Evolutionary conservation across 2,113 vertebrate species (phyloP), one percentile per base, ranked within the genome.

Genomic region (Aldabrachelys gigantea): DNA sequence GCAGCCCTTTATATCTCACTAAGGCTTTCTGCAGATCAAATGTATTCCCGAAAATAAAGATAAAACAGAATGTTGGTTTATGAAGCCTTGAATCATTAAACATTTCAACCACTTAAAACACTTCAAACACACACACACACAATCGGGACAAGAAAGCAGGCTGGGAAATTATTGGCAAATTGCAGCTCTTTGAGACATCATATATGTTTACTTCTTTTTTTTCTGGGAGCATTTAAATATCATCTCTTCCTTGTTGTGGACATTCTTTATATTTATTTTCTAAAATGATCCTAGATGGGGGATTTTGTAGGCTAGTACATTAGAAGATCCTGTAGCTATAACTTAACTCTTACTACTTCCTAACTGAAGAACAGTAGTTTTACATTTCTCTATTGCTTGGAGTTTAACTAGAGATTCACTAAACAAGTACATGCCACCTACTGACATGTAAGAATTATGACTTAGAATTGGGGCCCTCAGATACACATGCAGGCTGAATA

Each of bases 1-100:
- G 16, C 89, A 93, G 88, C 31, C 82, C 83, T 90, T 93, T 92
- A 9, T 72, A 88, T 92, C 78, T 80, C 94, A 92, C 50, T 49
- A 72, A 95, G 84, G 59, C 88, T 94, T 95, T 90, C 92, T 92
- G 82, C 78, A 94, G 94, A 96, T 96, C 89, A 95, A 95, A 93
- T 93, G 52, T 90, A 90, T 91, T 95, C 95, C 88, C 72, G 50
- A 21, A 96, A 96, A 96, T 96, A 95, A 97, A 97, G 87, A 94
- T 96, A 93, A 96, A 97, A 90, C 85, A 78, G 94, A 92, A 90
- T 84, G 90, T 81, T 95, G 90, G 92, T 96, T 95, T 94, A 84
- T 91, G 88, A 93, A 95, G 80, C 82, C 75, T 83, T 94, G 78
- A 94, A 92, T 97, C 84, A n/a, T 90, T 97, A 59, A 87, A 78